Evolutionary conservation across 2,888 invertebrate genomes (phyloP).

Genomic region (Aspidiotus destructor): DNA sequence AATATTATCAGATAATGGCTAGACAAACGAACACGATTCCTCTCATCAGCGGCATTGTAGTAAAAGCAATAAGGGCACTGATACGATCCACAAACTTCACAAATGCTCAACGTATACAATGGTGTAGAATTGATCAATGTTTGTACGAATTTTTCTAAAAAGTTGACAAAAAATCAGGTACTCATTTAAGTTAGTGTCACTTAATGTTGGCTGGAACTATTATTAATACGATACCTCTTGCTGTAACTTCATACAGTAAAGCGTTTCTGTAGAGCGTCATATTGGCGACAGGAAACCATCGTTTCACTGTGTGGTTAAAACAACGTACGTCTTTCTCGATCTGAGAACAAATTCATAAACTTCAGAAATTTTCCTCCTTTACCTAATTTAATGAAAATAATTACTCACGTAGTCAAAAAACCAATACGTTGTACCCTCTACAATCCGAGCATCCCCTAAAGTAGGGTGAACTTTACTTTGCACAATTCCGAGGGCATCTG

Average conservation of each 20-base stretch:
- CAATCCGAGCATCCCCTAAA: constrained; percentile 40
- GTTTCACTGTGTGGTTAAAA: constrained; percentile 46
- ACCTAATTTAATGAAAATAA: constrained; percentile 2
- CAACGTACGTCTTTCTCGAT: constrained; percentile 43
- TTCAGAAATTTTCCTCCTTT: background rate
- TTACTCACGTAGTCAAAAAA: constrained; percentile 45
- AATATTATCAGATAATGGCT: no score
- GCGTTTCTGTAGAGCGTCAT: constrained; percentile 47
- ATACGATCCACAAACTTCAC: constrained; percentile 46
- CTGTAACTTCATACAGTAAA: constrained; percentile 48
- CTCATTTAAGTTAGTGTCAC: background rate
- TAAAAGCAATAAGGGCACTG: constrained; percentile 47
- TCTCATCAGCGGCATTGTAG: constrained; percentile 38
- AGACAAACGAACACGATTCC: no score
- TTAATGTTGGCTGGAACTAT: background rate
- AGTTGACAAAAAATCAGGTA: constrained; percentile 26
- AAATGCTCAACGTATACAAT: constrained; percentile 44
- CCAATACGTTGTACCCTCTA: constrained; percentile 43
- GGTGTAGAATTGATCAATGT: constrained; percentile 41
- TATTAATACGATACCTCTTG: constrained; percentile 43
- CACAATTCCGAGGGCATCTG: constrained; percentile 42
- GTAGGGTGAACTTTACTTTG: constrained; percentile 39
- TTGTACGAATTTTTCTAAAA: constrained; percentile 41
- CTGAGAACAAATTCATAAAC: constrained; percentile 35
- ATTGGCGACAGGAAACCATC: constrained; percentile 51